These are phyloP conservation scores for Meloidogyne exigua DNA, from an alignment of 1,140 invertebrate species.

Conservation along the genomic window DNA sequence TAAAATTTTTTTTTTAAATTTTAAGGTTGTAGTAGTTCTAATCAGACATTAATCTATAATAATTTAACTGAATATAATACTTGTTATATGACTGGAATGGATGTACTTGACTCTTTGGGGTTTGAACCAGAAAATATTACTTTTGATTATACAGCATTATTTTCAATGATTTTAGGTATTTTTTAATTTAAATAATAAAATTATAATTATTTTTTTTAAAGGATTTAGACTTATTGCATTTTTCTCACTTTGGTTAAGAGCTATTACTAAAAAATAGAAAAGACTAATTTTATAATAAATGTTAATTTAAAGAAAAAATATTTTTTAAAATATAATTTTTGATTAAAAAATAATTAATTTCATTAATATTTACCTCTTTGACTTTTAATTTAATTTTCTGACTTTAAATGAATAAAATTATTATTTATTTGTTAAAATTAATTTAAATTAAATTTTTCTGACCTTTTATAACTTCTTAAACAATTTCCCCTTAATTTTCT, in stretches of 20 bases:
- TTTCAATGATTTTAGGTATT: constrained; percentile 72
- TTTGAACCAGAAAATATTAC: constrained; percentile 76
- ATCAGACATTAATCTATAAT: not conserved
- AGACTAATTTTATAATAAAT: not conserved
- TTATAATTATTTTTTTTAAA: not conserved
- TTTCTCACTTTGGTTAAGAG: constrained; percentile 69
- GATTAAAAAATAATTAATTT: too few species aligned
- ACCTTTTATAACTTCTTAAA: too few species aligned
- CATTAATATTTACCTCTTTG: too few species aligned
- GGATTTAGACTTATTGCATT: constrained; percentile 76
- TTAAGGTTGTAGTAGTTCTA: not conserved
- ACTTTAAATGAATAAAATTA: too few species aligned
- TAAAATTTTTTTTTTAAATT: constrained; percentile 22
- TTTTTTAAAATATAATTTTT: not conserved
- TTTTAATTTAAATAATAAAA: not conserved
- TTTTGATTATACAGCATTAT: constrained; percentile 73
- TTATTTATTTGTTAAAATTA: too few species aligned
- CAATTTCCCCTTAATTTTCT: too few species aligned
- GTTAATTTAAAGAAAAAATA: not conserved
- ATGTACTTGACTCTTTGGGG: constrained; percentile 77
- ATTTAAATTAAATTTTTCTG: too few species aligned
- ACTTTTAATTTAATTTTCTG: too few species aligned
- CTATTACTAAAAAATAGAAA: constrained; percentile 36
- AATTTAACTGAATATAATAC: not conserved
- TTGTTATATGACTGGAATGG: constrained; percentile 69